A percentile compares a stretch with the other conserved stretches of the same genome.
phyloP scores from a whole-genome alignment of 2,888 invertebrate species.

The Schrankia costaestrigalis region DNA sequence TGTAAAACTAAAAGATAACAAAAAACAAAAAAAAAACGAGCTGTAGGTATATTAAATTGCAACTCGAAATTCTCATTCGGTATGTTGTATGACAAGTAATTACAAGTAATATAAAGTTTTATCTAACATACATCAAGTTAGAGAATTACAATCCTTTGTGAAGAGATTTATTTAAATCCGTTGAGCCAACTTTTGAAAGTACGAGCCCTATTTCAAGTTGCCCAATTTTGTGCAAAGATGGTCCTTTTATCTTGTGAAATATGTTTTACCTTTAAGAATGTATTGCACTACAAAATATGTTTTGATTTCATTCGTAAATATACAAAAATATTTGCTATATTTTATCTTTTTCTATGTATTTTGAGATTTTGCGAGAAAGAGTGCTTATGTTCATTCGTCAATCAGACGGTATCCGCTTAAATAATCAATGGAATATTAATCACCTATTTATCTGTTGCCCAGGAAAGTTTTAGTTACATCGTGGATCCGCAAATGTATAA shows the following conservation, averaged over 20 bases:
- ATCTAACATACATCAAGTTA: slow-evolving; percentile 17
- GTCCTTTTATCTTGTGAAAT: slow-evolving; percentile 6
- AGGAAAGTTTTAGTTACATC: too few relatives aligned
- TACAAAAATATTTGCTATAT: neutral
- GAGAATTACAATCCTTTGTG: slow-evolving; percentile 31
- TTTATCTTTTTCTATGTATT: too few relatives aligned
- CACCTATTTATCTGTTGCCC: too few relatives aligned
- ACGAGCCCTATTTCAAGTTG: slow-evolving; percentile 24
- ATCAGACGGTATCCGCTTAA: too few relatives aligned
- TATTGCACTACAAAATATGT: slow-evolving; percentile 1
- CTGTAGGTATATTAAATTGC: neutral
- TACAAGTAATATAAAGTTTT: slow-evolving; percentile 15
- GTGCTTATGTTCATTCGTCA: too few relatives aligned
- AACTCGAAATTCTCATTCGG: neutral
- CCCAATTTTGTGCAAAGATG: slow-evolving; percentile 10
- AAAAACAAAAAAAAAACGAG: too few relatives aligned
- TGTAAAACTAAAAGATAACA: too few relatives aligned
- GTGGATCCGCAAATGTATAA: too few relatives aligned
- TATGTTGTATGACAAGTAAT: slow-evolving; percentile 6
- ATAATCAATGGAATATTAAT: too few relatives aligned
- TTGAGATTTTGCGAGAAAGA: too few relatives aligned
- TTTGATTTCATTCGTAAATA: neutral
- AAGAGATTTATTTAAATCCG: slow-evolving; percentile 43
- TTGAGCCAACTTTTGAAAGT: slow-evolving; percentile 23
- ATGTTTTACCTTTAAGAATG: slow-evolving; percentile 5